phyloP scores from a whole-genome alignment of 2,888 invertebrate species.

The Masnerella sp. region DNA sequence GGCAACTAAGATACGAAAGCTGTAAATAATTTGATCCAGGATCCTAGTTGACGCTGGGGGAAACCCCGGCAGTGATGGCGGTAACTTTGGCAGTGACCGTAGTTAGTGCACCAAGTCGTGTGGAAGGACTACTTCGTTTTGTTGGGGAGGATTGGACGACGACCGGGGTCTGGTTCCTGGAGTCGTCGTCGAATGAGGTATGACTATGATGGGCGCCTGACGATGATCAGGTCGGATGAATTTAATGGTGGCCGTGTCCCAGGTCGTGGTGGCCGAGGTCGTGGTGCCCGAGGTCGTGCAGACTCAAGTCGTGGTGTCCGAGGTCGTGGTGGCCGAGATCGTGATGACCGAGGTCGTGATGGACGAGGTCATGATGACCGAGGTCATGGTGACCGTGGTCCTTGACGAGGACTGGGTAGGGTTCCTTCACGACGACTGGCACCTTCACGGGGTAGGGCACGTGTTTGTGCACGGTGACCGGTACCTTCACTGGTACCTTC shows the following conservation, averaged over 20 bases:
- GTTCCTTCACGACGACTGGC: slow-evolving; percentile 66
- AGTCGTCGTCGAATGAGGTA: slow-evolving; percentile 38
- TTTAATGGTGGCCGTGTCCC: slow-evolving; percentile 58
- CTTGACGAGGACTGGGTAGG: slow-evolving; percentile 67
- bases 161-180: too few species aligned
- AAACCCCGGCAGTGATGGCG: too few species aligned
- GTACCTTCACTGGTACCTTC: slow-evolving; percentile 72
- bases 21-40: too few species aligned
- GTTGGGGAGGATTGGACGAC: too few species aligned
- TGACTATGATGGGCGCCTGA: slow-evolving; percentile 38
- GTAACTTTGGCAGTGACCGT: too few species aligned
- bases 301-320: slow-evolving; percentile 11
- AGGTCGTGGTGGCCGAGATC: slow-evolving; percentile 51
- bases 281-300: slow-evolving; percentile 3
- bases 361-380: slow-evolving; percentile 60
- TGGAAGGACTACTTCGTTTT: too few species aligned
- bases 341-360: slow-evolving; percentile 59
- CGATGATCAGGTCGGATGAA: not conserved
- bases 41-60: too few species aligned
- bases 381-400: slow-evolving; percentile 63
- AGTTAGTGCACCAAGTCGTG: too few species aligned
- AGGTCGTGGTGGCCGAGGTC: slow-evolving; percentile 51
- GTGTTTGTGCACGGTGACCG: slow-evolving; percentile 66
- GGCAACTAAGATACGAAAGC: too few species aligned
- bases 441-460: slow-evolving; percentile 68